A percentile compares a stretch with the other conserved stretches of the same genome.
Evolutionary conservation across 2,797 vertebrate genomes (phyloP).

Genomic region (Gobionotothen gibberifrons): DNA sequence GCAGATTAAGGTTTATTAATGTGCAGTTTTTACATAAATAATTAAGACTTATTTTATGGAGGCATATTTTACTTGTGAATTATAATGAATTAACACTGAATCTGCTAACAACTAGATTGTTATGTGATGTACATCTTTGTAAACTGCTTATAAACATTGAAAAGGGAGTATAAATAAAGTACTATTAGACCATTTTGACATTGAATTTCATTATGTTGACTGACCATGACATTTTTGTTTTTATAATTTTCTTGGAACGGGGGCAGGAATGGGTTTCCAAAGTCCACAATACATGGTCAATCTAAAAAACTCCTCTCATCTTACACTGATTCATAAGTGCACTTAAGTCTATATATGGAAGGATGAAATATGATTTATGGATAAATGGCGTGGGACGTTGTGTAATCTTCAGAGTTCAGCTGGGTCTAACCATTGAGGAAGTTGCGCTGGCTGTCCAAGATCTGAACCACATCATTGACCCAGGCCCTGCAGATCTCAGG

Average conservation of each 20-base stretch:
- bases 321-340: neutral
- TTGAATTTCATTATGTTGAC: neutral
- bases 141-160: neutral
- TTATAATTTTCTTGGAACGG: neutral
- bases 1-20: neutral
- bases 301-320: neutral
- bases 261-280: neutral
- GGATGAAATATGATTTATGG: slow-evolving; percentile 19
- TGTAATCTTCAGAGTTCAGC: neutral
- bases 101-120: neutral
- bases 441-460: slow-evolving; percentile 92
- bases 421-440: slow-evolving; percentile 90
- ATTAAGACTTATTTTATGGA: neutral
- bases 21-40: neutral
- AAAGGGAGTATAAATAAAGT: neutral
- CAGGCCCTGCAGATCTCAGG: slow-evolving; percentile 87
- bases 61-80: neutral
- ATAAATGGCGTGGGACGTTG: neutral
- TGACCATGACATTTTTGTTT: neutral
- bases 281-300: neutral
- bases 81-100: neutral
- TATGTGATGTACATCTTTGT: neutral
- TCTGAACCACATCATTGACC: slow-evolving; percentile 90
- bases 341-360: slow-evolving; percentile 10
- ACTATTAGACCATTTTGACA: neutral